Percentiles rank a stretch among this genome's conserved stretches.
These are phyloP conservation scores for Thelaira solivaga DNA, from an alignment of 2,888 invertebrate species.

Conservation along the genomic window DNA sequence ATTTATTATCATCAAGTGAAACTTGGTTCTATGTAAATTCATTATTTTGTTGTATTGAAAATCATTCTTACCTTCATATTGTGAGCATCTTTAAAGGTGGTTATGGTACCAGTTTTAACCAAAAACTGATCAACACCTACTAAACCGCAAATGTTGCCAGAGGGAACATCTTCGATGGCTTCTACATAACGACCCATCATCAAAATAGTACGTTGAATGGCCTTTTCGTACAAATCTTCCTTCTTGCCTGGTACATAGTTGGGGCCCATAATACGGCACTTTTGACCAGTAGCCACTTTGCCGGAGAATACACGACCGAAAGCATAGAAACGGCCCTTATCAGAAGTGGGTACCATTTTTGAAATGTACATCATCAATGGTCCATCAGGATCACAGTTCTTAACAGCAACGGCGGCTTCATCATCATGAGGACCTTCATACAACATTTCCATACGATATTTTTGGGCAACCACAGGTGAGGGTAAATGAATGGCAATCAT, in stretches of 20 bases:
- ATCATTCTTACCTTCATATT: slow-evolving; percentile 88
- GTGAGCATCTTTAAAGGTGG: slow-evolving; percentile 99
- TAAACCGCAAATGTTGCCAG: slow-evolving; percentile 99
- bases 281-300: slow-evolving; percentile 91
- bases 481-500: slow-evolving; percentile 99
- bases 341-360: slow-evolving; percentile 99
- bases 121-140: slow-evolving; percentile 99
- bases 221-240: slow-evolving; percentile 99
- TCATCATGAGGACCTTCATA: slow-evolving; percentile 99
- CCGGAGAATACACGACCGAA: slow-evolving; percentile 99
- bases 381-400: slow-evolving; percentile 96
- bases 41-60: not conserved
- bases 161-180: slow-evolving; percentile 99
- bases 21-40: not conserved
- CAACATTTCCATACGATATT: slow-evolving; percentile 99
- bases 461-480: slow-evolving; percentile 98
- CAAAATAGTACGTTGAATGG: slow-evolving; percentile 99
- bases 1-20: slow-evolving; percentile 55
- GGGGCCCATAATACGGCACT: slow-evolving; percentile 99
- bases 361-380: slow-evolving; percentile 99
- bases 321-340: slow-evolving; percentile 99
- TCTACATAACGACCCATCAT: slow-evolving; percentile 99
- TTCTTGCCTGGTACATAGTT: slow-evolving; percentile 99
- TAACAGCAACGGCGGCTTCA: slow-evolving; percentile 93
- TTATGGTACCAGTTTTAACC: slow-evolving; percentile 99